Evolutionary conservation across 2,797 vertebrate genomes (phyloP).

Genomic region (Microchirus variegatus): DNA sequence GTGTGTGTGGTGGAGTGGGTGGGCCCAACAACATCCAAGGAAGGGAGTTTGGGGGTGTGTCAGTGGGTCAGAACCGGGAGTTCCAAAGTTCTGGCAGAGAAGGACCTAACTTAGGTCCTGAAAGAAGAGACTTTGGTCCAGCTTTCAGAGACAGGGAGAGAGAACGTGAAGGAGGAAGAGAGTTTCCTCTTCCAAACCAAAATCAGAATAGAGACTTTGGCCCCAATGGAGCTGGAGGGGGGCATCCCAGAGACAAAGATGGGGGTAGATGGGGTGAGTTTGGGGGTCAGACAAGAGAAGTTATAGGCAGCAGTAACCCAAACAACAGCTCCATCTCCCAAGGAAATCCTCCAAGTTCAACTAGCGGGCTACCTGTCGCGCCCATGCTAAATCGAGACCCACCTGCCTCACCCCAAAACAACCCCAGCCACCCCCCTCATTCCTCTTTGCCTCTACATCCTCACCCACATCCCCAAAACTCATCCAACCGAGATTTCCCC

Average conservation of each 20-base stretch:
- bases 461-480: constrained; percentile 71
- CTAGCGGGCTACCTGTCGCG: constrained; percentile 68
- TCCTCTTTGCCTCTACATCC: constrained; percentile 70
- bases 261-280: constrained; percentile 83
- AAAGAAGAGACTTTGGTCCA: constrained; percentile 80
- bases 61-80: constrained; percentile 77
- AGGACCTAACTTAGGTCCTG: constrained; percentile 67
- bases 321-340: constrained; percentile 73
- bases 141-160: constrained; percentile 88
- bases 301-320: constrained; percentile 71
- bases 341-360: constrained; percentile 71
- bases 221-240: constrained; percentile 71
- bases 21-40: constrained; percentile 69
- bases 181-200: constrained; percentile 79
- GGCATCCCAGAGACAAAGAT: constrained; percentile 83
- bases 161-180: constrained; percentile 83
- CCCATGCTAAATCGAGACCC: constrained; percentile 77
- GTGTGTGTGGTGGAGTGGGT: constrained; percentile 64
- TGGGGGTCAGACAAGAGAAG: constrained; percentile 78
- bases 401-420: constrained; percentile 80
- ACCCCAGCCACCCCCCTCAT: constrained; percentile 72
- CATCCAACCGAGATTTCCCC: constrained; percentile 80
- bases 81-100: constrained; percentile 80
- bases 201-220: constrained; percentile 82
- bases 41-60: constrained; percentile 75